Evolutionary conservation across 2,113 vertebrate species (phyloP).

Genomic region (Microtus montanus): DNA sequence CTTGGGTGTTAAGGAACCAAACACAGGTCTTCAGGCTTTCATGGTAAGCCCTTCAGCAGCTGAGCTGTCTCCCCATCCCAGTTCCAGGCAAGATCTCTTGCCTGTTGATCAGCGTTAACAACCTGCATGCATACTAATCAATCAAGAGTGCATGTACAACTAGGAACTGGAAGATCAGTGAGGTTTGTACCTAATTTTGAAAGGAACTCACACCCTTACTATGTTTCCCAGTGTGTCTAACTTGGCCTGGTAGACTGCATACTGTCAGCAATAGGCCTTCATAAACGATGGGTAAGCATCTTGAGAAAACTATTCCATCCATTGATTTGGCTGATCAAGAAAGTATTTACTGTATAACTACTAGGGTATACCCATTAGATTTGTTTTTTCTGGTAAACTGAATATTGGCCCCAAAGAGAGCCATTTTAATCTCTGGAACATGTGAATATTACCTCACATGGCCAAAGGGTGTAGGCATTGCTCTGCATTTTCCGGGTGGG

Average conservation of each 20-base stretch:
- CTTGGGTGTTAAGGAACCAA: neutral
- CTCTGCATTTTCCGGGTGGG: neutral
- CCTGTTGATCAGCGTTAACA: neutral
- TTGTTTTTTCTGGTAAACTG: conserved; percentile 17
- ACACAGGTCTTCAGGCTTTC: neutral
- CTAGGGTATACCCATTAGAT: neutral
- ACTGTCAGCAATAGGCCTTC: neutral
- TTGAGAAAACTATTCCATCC: neutral
- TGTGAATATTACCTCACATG: neutral
- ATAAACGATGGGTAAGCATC: neutral
- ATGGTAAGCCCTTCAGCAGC: neutral
- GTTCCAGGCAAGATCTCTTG: neutral
- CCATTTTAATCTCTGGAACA: neutral
- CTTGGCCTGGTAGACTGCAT: neutral
- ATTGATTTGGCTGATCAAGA: neutral
- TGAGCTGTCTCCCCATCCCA: neutral
- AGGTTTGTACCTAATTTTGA: neutral
- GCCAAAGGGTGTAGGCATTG: neutral
- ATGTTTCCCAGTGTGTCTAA: neutral
- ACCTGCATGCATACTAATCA: neutral
- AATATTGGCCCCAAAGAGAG: neutral
- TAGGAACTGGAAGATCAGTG: neutral
- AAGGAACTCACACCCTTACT: neutral
- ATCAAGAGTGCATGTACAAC: neutral
- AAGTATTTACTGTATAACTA: neutral